Evolutionary conservation across 2,113 vertebrate genomes (phyloP).

Genomic region (Telmatochromis sp.): DNA sequence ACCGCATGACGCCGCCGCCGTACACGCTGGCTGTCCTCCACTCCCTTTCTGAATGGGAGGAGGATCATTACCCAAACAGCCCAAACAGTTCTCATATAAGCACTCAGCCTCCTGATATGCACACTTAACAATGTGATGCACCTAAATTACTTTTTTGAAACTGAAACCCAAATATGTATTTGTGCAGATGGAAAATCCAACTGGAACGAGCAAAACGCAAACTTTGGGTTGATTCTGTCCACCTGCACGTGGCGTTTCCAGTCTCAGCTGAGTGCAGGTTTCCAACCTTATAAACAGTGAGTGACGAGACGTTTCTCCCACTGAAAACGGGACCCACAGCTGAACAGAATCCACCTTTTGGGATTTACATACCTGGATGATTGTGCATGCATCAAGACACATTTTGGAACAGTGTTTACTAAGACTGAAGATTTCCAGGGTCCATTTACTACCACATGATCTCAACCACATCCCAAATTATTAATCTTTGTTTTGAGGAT

Average conservation of each 20-base stretch:
- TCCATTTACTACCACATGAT: background rate
- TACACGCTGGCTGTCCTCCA: slow-evolving; percentile 80
- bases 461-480: background rate
- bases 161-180: rapidly evolving
- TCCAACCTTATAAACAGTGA: background rate
- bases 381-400: background rate
- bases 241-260: background rate
- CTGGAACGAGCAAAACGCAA: background rate
- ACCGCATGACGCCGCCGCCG: slow-evolving; percentile 66
- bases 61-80: background rate
- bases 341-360: background rate
- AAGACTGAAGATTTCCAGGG: background rate
- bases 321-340: background rate
- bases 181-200: background rate
- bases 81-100: background rate
- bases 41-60: slow-evolving; percentile 68
- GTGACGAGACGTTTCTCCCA: background rate
- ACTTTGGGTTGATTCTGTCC: background rate
- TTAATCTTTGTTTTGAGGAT: background rate
- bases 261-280: background rate
- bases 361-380: background rate
- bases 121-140: background rate
- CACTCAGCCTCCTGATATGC: background rate
- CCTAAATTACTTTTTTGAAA: background rate
- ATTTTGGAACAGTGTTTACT: background rate